Base-by-base conservation (phyloP, 2,113 vertebrate species). In the Prolemur simus region DNA sequence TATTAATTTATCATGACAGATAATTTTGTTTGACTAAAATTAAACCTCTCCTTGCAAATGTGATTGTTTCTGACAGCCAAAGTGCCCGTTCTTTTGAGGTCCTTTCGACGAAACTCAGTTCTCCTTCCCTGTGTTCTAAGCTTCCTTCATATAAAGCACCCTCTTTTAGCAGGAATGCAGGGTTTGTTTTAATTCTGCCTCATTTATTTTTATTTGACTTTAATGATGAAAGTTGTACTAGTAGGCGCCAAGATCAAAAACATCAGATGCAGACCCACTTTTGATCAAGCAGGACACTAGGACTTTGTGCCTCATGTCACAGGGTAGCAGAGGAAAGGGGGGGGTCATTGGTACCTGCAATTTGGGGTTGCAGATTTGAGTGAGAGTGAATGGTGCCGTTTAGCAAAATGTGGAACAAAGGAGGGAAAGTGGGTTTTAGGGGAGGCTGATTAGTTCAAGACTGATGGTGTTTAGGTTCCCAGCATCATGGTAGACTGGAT, bases 1-100 rank as follows among this genome's bases (percentile, higher is more conserved):
- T 54, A 60, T 87, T 88, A 86, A 93, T 93, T 97, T 95, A 89
- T 92, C n/a, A 66, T 54, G 78, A 83, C 63, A 84, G 76, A 60
- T 78, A 54, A 74, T 82, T 94, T 93, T 88, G 23, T 93, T 89
- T 89, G 74, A 42, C 85, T 87, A 42, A 58, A 96, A 91, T 89
- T 49, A 82, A 83, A 54, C 20, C 60, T 77, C 2, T 60, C 89
- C 32, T 94, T 76, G 77, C 45, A 87, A 78, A 83, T 47, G 13
- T 34, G 69, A 66, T 84, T 89, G 27, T 68, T 92, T 82, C 77
- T 93, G 88, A 93, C 42, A 91, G 63, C 69, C 5, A 9, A 39
- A 54, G 60, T 88, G 39, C 58, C 34, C 8, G 42, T 68, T 85
- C 58, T 32, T 93, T 68, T 73, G 58, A 58, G 73, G 77, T 45